Evolutionary conservation across 2,113 vertebrate genomes (phyloP), one percentile per base, ranked within the genome.

Genomic region (Columba janthina): DNA sequence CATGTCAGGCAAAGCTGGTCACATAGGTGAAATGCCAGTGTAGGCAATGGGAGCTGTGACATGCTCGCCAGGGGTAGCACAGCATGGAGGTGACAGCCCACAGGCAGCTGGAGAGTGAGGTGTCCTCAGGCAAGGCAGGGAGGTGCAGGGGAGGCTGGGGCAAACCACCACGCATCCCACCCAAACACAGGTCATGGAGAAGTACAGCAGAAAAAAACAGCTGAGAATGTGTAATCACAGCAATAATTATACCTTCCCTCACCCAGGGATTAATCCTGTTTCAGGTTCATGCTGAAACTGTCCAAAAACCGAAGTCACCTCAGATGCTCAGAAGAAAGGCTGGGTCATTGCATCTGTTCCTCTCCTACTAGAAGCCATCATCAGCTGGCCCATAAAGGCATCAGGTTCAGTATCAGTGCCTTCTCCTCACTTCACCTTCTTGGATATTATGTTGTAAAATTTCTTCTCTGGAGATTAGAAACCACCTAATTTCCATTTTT

Each of bases 401-500:
- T 67, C 72, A 42, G n/a, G 34, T 1, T 60, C 22, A 86, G 71
- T 29, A 48, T 57, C 10, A 15, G 32, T 77, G 36, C 86, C 65
- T 84, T 92, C 72, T 71, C 92, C 90, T 93, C 38, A 67, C 32
- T 46, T 93, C 38, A 86, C 51, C 74, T 88, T 64, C 70, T 44
- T 67, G 67, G 53, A 46, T 88, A 69, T 66, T 83, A 83, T 54
- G 51, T 85, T 64, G 51, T 22, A 92, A 54, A 8, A 65, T 66
- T 56, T 56, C 19, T 86, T 46, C 92, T 87, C 76, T 51, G 32
- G 56, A 84, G 86, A 57, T 86, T 86, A 88, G 70, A 92, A 95
- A 92, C 48, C 86, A 81, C 79, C 48, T 95, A 34, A 82, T 95
- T 91, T 93, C 73, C 87, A 87, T 61, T 66, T 62, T 32, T 40